These are phyloP conservation scores for Xiphophorus maculatus DNA, from an alignment of 2,113 vertebrate species.

Conservation along the genomic window DNA sequence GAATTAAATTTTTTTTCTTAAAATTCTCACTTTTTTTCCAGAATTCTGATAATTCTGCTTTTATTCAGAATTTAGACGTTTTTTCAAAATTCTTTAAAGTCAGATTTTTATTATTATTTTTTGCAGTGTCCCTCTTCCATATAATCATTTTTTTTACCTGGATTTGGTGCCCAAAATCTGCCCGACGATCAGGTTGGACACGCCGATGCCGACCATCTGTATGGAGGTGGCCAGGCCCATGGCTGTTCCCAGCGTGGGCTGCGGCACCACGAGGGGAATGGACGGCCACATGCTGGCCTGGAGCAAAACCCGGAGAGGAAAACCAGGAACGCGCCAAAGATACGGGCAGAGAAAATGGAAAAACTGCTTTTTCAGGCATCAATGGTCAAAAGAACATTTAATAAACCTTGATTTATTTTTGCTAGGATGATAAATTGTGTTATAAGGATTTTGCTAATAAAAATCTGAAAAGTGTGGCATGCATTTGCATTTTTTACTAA, in stretches of 20 bases:
- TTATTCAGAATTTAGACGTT: too few species aligned
- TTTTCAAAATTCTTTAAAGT: too few species aligned
- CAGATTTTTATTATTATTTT: too few species aligned
- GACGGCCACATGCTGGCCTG: slow-evolving; percentile 88
- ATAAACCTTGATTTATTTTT: not conserved
- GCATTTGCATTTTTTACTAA: not conserved
- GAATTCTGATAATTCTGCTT: too few species aligned
- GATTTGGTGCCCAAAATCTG: slow-evolving; percentile 82
- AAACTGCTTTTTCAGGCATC: not conserved
- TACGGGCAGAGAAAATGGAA: not conserved
- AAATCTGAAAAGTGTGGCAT: not conserved
- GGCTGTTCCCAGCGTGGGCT: slow-evolving; percentile 83
- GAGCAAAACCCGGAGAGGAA: slow-evolving; percentile 5
- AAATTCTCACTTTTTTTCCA: too few species aligned
- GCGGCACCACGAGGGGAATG: slow-evolving; percentile 84
- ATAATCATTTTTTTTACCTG: slow-evolving; percentile 61
- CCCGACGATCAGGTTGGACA: slow-evolving; percentile 84
- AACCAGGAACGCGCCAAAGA: not conserved
- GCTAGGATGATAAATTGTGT: too few species aligned
- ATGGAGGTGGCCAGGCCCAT: slow-evolving; percentile 84
- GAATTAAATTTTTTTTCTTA: too few species aligned
- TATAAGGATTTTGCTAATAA: not conserved
- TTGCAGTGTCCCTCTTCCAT: too few species aligned
- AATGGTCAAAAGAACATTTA: not conserved
- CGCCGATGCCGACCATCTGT: slow-evolving; percentile 83